Evolutionary conservation across 2,113 vertebrate genomes (phyloP).

Genomic region (Fregetta grallaria): DNA sequence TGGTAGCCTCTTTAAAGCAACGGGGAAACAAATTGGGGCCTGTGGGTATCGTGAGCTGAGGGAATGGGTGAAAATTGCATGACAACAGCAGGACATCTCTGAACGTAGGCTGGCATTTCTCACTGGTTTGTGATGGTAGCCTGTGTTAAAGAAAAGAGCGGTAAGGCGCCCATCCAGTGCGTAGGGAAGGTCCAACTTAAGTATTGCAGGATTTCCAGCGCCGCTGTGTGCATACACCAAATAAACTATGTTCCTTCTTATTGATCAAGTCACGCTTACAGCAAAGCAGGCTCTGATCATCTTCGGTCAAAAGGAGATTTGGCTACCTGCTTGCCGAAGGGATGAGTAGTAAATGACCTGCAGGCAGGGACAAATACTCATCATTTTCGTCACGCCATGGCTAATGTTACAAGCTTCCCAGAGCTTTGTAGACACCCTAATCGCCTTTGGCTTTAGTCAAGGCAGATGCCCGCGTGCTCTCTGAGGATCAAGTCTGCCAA

Average conservation of each 20-base stretch:
- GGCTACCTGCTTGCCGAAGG: neutral
- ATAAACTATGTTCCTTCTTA: neutral
- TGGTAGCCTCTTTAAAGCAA: constrained; percentile 2
- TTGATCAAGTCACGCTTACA: neutral
- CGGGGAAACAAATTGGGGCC: neutral
- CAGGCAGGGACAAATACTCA: neutral
- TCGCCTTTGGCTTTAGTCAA: constrained; percentile 4
- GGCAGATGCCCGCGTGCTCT: neutral
- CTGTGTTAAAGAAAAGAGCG: neutral
- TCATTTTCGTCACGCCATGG: neutral
- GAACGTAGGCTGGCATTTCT: neutral
- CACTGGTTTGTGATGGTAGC: neutral
- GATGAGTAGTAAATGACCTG: neutral
- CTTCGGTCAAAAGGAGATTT: neutral
- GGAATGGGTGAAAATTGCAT: neutral
- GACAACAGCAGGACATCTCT: neutral
- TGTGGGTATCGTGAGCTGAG: neutral
- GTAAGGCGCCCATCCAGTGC: neutral
- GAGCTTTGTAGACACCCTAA: neutral
- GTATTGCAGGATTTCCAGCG: constrained; percentile 44
- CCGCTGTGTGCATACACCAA: neutral
- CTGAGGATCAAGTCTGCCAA: neutral
- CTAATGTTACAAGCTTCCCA: neutral
- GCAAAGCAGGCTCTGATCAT: neutral
- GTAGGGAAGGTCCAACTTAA: neutral